Conservation (phyloP, 2,888 invertebrate genomes). For the Dasysyrphus tricinctus region DNA sequence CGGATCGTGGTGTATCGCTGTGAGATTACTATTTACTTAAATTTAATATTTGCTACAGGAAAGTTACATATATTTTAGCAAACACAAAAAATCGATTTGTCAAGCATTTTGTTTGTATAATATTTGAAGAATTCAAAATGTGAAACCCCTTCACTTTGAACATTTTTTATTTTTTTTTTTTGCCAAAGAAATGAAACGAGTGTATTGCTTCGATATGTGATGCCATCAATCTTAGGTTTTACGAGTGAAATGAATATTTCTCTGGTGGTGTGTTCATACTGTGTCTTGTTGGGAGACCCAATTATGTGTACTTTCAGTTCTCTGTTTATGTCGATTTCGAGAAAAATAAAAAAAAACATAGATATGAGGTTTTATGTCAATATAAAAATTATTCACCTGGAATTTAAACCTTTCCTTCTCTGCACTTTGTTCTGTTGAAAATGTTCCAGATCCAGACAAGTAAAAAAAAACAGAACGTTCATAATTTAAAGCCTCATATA, state of each 20-base stretch:
- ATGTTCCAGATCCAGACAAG: conserved; percentile 26
- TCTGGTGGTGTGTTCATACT: neutral
- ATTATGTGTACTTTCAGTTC: conserved; percentile 24
- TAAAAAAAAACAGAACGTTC: conserved; percentile 28
- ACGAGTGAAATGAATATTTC: conserved; percentile 16
- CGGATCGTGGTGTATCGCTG: neutral
- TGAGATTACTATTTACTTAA: conserved; percentile 35
- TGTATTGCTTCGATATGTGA: conserved; percentile 2
- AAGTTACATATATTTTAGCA: conserved; percentile 59
- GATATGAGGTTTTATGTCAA: conserved; percentile 55
- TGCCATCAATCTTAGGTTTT: conserved; percentile 68
- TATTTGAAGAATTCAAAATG: conserved; percentile 20
- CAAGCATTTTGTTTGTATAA: conserved; percentile 46
- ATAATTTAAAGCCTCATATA: conserved; percentile 41
- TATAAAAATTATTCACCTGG: conserved; percentile 68
- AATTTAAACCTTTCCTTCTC: conserved; percentile 36
- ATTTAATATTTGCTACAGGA: conserved; percentile 57
- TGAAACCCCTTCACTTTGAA: conserved; percentile 60
- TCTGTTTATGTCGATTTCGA: conserved; percentile 34
- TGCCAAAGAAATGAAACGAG: neutral
- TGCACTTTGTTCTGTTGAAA: neutral
- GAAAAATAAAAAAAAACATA: conserved; percentile 2
- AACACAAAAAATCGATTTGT: conserved; percentile 68
- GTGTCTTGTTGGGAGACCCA: conserved; percentile 41
- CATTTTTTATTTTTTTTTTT: neutral